Percentiles rank a stretch among this genome's conserved stretches.
Evolutionary conservation across 2,888 invertebrate genomes (phyloP).

Genomic region (Agrochola lota): DNA sequence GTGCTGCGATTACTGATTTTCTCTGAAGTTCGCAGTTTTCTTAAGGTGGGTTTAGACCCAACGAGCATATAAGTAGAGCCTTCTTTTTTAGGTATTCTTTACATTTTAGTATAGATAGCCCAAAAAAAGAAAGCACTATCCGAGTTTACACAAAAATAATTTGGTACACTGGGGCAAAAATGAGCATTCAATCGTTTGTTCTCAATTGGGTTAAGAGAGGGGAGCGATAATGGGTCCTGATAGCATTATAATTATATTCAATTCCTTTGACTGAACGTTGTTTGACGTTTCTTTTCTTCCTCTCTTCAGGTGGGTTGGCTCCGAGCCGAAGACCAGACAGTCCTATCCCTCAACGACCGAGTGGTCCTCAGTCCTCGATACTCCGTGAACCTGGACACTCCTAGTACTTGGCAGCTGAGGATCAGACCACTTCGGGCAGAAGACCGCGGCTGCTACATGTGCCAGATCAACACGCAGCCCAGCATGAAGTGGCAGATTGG

Average conservation of each 20-base stretch:
- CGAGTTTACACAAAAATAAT: neutral
- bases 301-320: conserved; percentile 95
- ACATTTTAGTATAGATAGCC: no score
- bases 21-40: neutral
- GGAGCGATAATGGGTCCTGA: neutral
- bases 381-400: conserved; percentile 95
- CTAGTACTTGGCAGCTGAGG: conserved; percentile 96
- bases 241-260: neutral
- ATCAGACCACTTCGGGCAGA: conserved; percentile 95
- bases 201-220: neutral
- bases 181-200: neutral
- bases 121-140: neutral
- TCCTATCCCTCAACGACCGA: conserved; percentile 95
- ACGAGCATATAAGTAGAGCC: neutral
- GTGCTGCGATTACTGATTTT: neutral
- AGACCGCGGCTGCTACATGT: conserved; percentile 97
- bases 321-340: conserved; percentile 96
- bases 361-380: conserved; percentile 96
- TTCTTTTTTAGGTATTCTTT: neutral
- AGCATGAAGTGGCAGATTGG: conserved; percentile 97
- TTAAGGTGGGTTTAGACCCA: neutral
- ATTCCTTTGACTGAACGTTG: neutral
- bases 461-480: conserved; percentile 96
- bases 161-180: neutral
- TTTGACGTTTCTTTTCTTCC: neutral